These are phyloP conservation scores for Cairina moschata DNA, from an alignment of 2,113 vertebrate genomes.

Conservation along the genomic window DNA sequence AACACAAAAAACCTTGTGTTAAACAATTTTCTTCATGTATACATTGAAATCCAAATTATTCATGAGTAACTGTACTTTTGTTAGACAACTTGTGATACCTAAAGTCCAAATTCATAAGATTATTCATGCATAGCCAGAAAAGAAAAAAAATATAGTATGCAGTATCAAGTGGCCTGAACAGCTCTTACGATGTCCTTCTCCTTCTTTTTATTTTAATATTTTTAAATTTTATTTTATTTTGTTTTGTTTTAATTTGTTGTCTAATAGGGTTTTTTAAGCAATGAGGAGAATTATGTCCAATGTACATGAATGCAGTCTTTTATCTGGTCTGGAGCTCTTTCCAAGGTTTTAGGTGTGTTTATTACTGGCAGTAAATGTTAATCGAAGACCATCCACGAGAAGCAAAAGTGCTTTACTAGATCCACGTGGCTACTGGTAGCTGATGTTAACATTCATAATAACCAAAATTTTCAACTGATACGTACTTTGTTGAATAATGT, in stretches of 20 bases:
- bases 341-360: background rate
- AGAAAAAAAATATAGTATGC: background rate
- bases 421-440: background rate
- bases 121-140: conserved; percentile 7
- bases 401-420: background rate
- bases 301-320: background rate
- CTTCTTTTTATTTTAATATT: background rate
- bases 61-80: conserved; percentile 31
- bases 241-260: background rate
- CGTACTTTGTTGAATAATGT: background rate
- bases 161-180: background rate
- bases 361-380: background rate
- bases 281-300: background rate
- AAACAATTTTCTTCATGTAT: conserved; percentile 31
- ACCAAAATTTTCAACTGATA: background rate
- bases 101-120: background rate
- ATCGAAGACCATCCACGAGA: background rate
- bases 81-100: background rate
- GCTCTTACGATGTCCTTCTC: background rate
- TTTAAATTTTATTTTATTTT: background rate
- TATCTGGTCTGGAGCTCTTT: background rate
- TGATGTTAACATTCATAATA: background rate
- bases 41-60: conserved; percentile 47
- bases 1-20: conserved; percentile 14
- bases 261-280: background rate